Conservation (phyloP, 2,113 vertebrate genomes). For the Brevimyrus niger region DNA sequence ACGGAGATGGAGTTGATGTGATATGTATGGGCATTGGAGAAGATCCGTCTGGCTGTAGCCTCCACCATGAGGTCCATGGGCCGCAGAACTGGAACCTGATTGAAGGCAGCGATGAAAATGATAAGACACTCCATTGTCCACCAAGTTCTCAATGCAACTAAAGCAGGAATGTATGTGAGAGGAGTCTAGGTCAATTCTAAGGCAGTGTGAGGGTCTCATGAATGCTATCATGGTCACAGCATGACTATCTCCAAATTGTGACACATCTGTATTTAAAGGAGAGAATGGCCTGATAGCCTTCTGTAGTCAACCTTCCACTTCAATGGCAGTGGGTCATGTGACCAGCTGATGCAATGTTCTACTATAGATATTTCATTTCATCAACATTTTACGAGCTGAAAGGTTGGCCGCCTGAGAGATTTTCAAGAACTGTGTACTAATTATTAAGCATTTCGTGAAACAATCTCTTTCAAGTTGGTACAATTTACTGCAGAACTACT, state of each 20-base stretch:
- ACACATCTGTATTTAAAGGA: neutral
- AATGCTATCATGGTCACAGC: neutral
- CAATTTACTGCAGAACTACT: neutral
- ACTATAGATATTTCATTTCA: neutral
- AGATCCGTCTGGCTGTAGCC: conserved; percentile 81
- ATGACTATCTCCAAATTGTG: neutral
- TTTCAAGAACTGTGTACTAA: neutral
- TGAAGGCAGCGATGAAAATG: conserved; percentile 20
- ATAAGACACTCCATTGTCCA: neutral
- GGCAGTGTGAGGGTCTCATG: neutral
- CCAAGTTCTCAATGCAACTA: neutral
- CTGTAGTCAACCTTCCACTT: neutral
- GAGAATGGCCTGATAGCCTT: neutral
- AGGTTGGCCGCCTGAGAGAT: neutral
- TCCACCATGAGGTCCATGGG: conserved; percentile 97
- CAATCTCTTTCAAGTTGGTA: neutral
- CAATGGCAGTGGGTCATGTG: neutral
- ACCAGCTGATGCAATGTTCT: neutral
- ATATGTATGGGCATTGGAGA: conserved; percentile 91
- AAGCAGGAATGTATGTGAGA: neutral
- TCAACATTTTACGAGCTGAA: neutral
- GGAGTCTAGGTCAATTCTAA: neutral
- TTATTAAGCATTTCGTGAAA: neutral
- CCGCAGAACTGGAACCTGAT: conserved; percentile 81
- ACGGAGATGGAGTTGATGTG: conserved; percentile 98